A percentile compares a stretch with the other conserved stretches of the same genome.
These are phyloP conservation scores for Ophion ventricosus DNA, from an alignment of 2,888 invertebrate species.

Conservation along the genomic window DNA sequence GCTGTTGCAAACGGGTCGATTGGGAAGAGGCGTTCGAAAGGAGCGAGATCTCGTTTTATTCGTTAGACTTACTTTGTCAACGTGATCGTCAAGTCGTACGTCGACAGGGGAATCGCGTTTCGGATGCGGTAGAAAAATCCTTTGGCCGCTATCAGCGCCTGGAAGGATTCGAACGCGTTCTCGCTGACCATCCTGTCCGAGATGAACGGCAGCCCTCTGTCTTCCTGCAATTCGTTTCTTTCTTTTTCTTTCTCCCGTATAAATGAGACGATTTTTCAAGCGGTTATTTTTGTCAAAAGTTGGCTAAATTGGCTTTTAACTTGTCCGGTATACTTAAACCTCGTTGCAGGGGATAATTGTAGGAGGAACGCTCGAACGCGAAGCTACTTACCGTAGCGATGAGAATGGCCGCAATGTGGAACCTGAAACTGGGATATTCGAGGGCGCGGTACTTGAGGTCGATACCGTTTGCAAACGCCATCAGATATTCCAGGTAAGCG, in stretches of 20 bases:
- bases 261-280: no score
- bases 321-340: no score
- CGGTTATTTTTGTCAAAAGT: no score
- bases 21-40: no score
- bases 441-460: conserved; percentile 62
- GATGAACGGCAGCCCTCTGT: not conserved
- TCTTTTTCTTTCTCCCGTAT: no score
- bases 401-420: conserved; percentile 62
- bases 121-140: conserved; percentile 19
- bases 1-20: not conserved
- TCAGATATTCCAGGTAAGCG: conserved; percentile 47
- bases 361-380: no score
- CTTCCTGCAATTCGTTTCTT: conserved; percentile 9
- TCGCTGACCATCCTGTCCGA: not conserved
- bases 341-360: no score
- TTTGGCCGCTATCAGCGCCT: not conserved
- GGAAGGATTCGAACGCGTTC: not conserved
- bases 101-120: conserved; percentile 35
- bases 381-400: conserved; percentile 42
- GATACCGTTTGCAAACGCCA: conserved; percentile 52
- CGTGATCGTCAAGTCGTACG: conserved; percentile 39
- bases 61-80: conserved; percentile 34
- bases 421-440: conserved; percentile 49
- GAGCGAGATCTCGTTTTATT: not conserved
- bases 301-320: no score